These are phyloP conservation scores for Calameuta idolon DNA, from an alignment of 2,888 invertebrate genomes.

Conservation along the genomic window DNA sequence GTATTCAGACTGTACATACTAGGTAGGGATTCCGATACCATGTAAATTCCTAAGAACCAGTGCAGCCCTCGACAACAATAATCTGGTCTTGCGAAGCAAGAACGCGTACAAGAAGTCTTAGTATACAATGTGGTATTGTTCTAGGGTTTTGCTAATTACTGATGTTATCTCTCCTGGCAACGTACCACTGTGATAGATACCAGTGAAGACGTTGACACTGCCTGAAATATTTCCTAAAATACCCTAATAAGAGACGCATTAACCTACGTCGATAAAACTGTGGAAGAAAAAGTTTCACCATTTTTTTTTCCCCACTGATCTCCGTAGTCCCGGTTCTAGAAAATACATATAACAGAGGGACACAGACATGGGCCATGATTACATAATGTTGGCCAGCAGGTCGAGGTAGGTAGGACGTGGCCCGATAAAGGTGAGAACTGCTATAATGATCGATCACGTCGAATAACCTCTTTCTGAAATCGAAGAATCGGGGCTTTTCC, in stretches of 20 bases:
- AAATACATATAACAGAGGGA: conserved; percentile 29
- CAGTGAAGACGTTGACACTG: not conserved
- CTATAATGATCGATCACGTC: conserved; percentile 58
- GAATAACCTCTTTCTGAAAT: conserved; percentile 21
- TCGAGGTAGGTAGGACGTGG: conserved; percentile 10
- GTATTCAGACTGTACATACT: not conserved
- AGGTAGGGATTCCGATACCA: not conserved
- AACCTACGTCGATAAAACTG: not conserved
- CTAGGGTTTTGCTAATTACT: not conserved
- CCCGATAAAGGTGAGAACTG: conserved; percentile 38
- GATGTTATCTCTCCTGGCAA: not conserved
- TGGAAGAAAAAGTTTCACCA: not conserved
- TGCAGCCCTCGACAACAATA: not conserved
- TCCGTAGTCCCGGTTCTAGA: not conserved
- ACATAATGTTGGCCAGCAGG: conserved; percentile 24
- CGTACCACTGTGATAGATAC: not conserved
- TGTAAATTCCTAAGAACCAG: not conserved
- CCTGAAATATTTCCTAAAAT: not conserved
- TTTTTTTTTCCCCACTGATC: not conserved
- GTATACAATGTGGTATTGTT: not conserved
- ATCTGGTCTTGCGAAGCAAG: not conserved
- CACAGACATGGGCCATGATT: conserved; percentile 46
- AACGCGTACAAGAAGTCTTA: not conserved
- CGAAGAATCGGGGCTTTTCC: conserved; percentile 19
- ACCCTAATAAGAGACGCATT: not conserved